phyloP scores from a whole-genome alignment of 2,797 vertebrate species.

The Rhinogobio ventralis region DNA sequence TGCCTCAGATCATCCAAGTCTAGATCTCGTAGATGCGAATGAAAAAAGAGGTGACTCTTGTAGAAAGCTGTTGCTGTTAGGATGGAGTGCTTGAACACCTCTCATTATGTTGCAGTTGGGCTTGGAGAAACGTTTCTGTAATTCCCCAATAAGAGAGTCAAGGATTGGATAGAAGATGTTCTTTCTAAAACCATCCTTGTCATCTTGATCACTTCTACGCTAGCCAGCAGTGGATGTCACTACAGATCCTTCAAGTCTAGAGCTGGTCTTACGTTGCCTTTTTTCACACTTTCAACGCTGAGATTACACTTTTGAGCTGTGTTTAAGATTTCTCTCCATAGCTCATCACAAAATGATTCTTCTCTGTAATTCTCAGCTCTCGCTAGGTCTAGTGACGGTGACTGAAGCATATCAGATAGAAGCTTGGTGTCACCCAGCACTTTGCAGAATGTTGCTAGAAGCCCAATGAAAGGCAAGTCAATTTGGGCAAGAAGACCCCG shows the following conservation, averaged over 20 bases:
- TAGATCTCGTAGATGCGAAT: constrained; percentile 18
- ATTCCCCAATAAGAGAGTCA: constrained; percentile 29
- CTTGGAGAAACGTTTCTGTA: constrained; percentile 27
- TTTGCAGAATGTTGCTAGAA: constrained; percentile 31
- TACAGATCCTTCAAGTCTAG: not conserved
- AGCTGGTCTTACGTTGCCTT: constrained; percentile 24
- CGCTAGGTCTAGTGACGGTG: constrained; percentile 10
- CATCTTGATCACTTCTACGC: constrained; percentile 27
- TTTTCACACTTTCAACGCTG: constrained; percentile 33
- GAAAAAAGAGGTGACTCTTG: constrained; percentile 37
- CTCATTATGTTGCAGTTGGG: constrained; percentile 22
- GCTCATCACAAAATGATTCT: constrained; percentile 20
- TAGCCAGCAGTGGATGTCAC: constrained; percentile 31
- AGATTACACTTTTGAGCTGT: constrained; percentile 27
- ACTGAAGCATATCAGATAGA: constrained; percentile 44
- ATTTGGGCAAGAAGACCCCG: too few species aligned
- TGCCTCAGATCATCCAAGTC: constrained; percentile 39
- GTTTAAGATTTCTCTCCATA: constrained; percentile 36
- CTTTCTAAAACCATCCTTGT: constrained; percentile 31
- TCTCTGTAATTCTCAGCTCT: constrained; percentile 37
- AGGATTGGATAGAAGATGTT: constrained; percentile 41
- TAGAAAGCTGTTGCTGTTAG: constrained; percentile 40
- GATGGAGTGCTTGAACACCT: constrained; percentile 21
- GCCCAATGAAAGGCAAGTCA: constrained; percentile 21
- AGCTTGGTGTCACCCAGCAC: constrained; percentile 25